Evolutionary conservation across 2,113 vertebrate genomes (phyloP).

Genomic region (Brevimyrus niger): DNA sequence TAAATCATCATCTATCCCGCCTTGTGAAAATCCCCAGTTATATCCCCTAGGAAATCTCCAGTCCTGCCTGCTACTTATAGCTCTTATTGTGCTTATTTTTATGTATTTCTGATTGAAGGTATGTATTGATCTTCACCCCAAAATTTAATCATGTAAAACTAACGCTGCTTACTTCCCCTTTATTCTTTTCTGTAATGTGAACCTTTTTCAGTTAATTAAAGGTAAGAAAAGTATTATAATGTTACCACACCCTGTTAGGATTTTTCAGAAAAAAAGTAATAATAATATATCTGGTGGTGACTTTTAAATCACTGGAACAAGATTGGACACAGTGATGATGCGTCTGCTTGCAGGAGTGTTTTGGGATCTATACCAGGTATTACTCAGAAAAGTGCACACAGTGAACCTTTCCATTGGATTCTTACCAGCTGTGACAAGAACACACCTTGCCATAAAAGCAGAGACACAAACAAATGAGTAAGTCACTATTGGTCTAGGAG

Average conservation of each 20-base stretch:
- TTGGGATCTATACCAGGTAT: background rate
- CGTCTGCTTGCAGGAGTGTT: background rate
- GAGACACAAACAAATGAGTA: background rate
- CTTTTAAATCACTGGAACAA: background rate
- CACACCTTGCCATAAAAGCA: background rate
- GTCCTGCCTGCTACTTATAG: background rate
- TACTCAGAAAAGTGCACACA: background rate
- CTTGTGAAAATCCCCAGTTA: background rate
- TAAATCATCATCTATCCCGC: background rate
- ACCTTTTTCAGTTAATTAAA: background rate
- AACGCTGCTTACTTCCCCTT: background rate
- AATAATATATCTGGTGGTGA: background rate
- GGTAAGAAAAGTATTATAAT: background rate
- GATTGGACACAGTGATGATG: background rate
- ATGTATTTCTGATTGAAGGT: background rate
- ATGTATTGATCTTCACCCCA: background rate
- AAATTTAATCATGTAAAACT: background rate
- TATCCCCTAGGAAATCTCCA: background rate
- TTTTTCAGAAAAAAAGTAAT: background rate
- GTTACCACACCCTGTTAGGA: background rate
- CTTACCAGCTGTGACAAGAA: background rate
- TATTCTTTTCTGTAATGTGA: background rate
- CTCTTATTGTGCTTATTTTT: background rate
- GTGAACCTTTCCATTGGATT: background rate
- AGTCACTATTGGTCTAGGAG: background rate